These are phyloP conservation scores for Scatophagus argus DNA, from an alignment of 2,113 vertebrate species.

Conservation along the genomic window DNA sequence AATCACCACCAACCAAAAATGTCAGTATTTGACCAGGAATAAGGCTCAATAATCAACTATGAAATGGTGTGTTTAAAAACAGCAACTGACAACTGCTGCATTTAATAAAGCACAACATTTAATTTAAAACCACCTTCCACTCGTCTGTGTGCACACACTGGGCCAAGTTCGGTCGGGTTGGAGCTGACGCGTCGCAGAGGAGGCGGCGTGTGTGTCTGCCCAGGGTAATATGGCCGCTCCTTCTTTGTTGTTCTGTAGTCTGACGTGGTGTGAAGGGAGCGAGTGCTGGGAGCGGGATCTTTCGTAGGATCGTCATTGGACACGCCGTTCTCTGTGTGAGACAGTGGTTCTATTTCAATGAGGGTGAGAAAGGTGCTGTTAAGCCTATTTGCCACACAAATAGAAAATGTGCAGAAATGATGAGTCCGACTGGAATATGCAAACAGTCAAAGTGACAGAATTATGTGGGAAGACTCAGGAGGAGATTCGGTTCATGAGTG, in stretches of 20 bases:
- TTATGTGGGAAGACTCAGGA: neutral
- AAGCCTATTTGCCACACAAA: neutral
- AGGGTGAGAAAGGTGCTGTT: neutral
- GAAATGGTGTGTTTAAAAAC: no score
- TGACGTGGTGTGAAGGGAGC: constrained; percentile 52
- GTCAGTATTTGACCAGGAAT: no score
- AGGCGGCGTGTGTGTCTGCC: constrained; percentile 70
- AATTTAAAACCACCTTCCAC: constrained; percentile 92
- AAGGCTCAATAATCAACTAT: no score
- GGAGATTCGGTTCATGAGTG: neutral
- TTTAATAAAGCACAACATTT: no score
- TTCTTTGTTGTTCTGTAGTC: constrained; percentile 75
- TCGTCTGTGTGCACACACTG: constrained; percentile 83
- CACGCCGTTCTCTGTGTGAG: constrained; percentile 81
- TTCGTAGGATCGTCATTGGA: constrained; percentile 64
- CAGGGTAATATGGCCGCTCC: constrained; percentile 71
- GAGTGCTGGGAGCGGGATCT: constrained; percentile 38
- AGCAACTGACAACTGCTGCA: no score
- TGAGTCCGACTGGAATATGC: neutral
- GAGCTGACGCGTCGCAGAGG: constrained; percentile 82
- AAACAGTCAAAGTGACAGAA: neutral
- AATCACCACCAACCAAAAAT: no score
- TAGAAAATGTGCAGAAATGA: neutral
- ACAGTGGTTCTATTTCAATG: constrained; percentile 69
- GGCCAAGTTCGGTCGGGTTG: constrained; percentile 83